Base-by-base conservation (phyloP, 2,797 vertebrate species). In the Takifugu ocellatus region DNA sequence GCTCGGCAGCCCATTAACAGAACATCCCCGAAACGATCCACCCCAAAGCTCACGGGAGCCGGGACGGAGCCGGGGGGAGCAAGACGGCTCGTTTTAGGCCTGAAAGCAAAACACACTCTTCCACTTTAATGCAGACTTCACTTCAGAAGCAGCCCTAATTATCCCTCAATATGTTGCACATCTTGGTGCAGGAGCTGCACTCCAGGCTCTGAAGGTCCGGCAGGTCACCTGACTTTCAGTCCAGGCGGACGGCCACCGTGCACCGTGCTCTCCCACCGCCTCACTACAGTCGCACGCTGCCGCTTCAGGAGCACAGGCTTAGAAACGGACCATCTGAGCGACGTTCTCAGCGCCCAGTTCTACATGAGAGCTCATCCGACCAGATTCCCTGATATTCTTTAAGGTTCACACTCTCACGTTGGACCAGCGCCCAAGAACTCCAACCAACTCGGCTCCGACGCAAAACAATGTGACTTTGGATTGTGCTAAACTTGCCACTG, bases 1-100 rank as follows among this genome's bases (percentile, higher is more conserved):
- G 48, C 66, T 58, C 70, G 63, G 64, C 45, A 53, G 59, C 56
- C 68, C 54, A 72, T 61, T 61, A 69, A 49, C 66, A 54, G 55
- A 54, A 55, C 39, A 70, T 67, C 51, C 55, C 33, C 42, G 24
- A 25, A 63, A 29, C 8, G 27, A 3, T 10, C 31, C 10, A 33
- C 31, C 27, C 21, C 31, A 10, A 9, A 10, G 31, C 57, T n/a
- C 54, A 57, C 68, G 52, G 29, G 55, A 36, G 62, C 49, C 56
- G 59, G 55, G 27, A 52, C 25, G 24, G 58, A 57, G 53, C 31
- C 14, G 44, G 63, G 63, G 15, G 17, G 55, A 55, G 49, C 33
- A 10, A 47, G 63, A 63, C 50, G 24, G 29, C 33, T 57, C 45
- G 51, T 66, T 73, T 45, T 48, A 39, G 51, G 12, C 51, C 52